These are phyloP conservation scores for Helicoverpa assulta DNA, from an alignment of 2,888 invertebrate species.

Conservation along the genomic window DNA sequence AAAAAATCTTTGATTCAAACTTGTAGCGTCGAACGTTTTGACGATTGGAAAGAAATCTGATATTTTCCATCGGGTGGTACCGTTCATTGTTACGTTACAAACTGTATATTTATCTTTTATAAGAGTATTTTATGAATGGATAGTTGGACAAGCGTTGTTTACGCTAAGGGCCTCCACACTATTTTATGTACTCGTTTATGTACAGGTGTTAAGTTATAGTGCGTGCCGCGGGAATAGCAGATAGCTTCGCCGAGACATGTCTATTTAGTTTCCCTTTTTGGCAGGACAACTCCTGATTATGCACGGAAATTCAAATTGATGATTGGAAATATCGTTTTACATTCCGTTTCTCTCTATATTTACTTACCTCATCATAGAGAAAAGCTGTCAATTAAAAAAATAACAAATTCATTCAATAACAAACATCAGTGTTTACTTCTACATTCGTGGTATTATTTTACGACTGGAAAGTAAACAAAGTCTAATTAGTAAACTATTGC, in stretches of 20 bases:
- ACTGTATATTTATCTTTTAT: slow-evolving; percentile 75
- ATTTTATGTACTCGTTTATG: slow-evolving; percentile 56
- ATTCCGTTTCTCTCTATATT: too few species aligned
- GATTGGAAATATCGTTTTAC: not conserved
- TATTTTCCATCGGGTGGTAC: slow-evolving; percentile 80
- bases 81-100: slow-evolving; percentile 79
- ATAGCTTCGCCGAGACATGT: slow-evolving; percentile 46
- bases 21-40: slow-evolving; percentile 75
- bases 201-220: slow-evolving; percentile 48
- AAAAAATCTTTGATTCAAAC: slow-evolving; percentile 82
- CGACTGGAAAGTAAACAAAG: not conserved
- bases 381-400: not conserved
- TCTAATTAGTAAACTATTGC: slow-evolving; percentile 12
- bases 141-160: slow-evolving; percentile 64
- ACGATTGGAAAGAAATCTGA: slow-evolving; percentile 86
- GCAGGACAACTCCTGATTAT: slow-evolving; percentile 4
- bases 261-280: slow-evolving; percentile 47
- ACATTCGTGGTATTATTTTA: too few species aligned
- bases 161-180: slow-evolving; percentile 59
- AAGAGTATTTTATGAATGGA: slow-evolving; percentile 82
- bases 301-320: slow-evolving; percentile 3
- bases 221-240: slow-evolving; percentile 48
- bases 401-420: too few species aligned
- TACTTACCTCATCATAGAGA: not conserved
- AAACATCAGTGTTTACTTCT: too few species aligned